phyloP scores from a whole-genome alignment of 2,113 vertebrate species.

The Sinocyclocheilus maitianheensis region DNA sequence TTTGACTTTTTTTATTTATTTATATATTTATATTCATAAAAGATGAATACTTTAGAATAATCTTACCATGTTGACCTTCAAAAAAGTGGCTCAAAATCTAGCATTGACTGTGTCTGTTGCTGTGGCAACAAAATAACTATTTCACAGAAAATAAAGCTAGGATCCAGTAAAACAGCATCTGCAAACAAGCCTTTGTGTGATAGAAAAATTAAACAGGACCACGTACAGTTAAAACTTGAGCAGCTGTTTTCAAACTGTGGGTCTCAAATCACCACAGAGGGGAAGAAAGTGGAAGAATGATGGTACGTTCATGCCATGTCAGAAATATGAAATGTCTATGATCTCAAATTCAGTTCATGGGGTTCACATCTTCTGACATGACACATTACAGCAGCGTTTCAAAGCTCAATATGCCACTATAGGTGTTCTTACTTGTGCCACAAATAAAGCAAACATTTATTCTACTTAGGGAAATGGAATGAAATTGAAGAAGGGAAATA shows the following conservation, averaged over 20 bases:
- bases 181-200: not conserved
- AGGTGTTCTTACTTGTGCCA: not conserved
- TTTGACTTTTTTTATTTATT: not conserved
- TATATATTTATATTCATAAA: not conserved
- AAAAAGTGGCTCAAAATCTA: not conserved
- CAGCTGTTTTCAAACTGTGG: not conserved
- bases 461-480: not conserved
- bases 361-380: not conserved
- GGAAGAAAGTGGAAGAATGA: not conserved
- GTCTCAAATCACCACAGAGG: not conserved
- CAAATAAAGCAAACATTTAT: not conserved
- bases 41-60: not conserved
- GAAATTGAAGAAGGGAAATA: not conserved
- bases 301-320: not conserved
- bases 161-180: not conserved
- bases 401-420: no score
- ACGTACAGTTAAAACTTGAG: not conserved
- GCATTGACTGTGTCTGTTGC: not conserved
- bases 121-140: not conserved
- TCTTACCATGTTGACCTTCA: conserved; percentile 9
- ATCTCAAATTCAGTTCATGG: not conserved
- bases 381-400: not conserved
- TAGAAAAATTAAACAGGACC: not conserved
- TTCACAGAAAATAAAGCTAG: not conserved
- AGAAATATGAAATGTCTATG: not conserved